Evolutionary conservation across 2,888 invertebrate genomes (phyloP), one percentile per base, ranked within the genome.

Genomic region (Pharmacophagus antenor): DNA sequence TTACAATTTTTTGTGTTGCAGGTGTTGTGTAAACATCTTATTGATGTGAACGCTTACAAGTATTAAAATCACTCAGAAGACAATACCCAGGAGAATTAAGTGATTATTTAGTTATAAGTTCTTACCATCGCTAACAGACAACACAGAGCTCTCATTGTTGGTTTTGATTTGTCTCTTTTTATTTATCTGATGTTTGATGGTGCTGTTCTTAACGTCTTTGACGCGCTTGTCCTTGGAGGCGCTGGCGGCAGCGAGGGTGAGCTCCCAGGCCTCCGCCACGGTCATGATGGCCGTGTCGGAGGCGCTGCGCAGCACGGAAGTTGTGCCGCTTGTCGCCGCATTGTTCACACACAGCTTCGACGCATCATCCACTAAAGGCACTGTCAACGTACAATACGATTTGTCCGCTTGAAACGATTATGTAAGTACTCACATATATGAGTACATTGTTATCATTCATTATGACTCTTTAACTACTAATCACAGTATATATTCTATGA

Each of bases 211-310:
- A 53, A 94, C 94, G 85, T 96, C 96, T 80, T 97, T 97, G 64
- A 95, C 94, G 48, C 97, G 92, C 81, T 97, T 97, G 82, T 97
- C 97, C 85, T 97, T 97, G 55, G 97, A 97, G 18, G 95, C 95
- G 63, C 95, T 95, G 54, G 95, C 96, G 52, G 97, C 97, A 10
- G 96, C 96, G 59, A 96, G 94, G 69, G 95, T 95, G n/a, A 96
- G 91, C 70, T 92, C 91, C 71, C 97, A 94, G 58, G 95, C 95
- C 23, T 97, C 95, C 0, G 95, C 92, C 52, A 96, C 94, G 57
- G 95, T 95, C 76, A 97, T 96, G 73, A 96, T 96, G 82, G 97
- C 92, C 6, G 91, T 86, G 63, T 97, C 94, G 56, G 95, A 95
- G 0, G 97, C 95, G 52, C 95, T 87, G 65, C 88, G 88, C 1